These are phyloP conservation scores for Ellobius talpinus DNA, from an alignment of 2,113 vertebrate genomes.

Conservation along the genomic window DNA sequence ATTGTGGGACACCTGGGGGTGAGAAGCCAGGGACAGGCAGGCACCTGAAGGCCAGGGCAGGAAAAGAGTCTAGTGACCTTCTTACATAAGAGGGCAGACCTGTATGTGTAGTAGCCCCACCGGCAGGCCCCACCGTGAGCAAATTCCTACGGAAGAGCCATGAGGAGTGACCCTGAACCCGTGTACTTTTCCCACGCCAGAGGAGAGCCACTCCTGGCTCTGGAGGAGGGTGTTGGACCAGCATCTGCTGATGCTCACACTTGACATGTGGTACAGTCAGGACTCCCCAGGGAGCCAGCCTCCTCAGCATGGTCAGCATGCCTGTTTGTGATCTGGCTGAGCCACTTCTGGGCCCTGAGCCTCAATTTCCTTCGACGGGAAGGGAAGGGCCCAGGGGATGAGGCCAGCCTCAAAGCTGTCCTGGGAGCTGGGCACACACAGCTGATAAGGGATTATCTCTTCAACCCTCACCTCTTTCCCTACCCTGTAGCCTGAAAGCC, in stretches of 20 bases:
- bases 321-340: not conserved
- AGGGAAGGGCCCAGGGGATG: not conserved
- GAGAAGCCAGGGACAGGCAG: not conserved
- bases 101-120: not conserved
- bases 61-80: not conserved
- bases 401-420: not conserved
- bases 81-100: not conserved
- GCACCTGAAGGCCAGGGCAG: not conserved
- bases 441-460: not conserved
- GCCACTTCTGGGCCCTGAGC: not conserved
- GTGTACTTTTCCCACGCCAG: not conserved
- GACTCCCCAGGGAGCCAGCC: not conserved
- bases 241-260: not conserved
- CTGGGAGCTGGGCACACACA: not conserved
- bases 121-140: not conserved
- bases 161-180: not conserved
- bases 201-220: not conserved
- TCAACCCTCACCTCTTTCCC: not conserved
- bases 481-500: not conserved
- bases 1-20: not conserved
- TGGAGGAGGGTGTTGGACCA: not conserved
- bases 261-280: not conserved
- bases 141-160: not conserved
- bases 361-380: constrained; percentile 6
- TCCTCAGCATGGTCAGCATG: not conserved